phyloP scores from a whole-genome alignment of 2,888 invertebrate species.

The Suillia variegata region DNA sequence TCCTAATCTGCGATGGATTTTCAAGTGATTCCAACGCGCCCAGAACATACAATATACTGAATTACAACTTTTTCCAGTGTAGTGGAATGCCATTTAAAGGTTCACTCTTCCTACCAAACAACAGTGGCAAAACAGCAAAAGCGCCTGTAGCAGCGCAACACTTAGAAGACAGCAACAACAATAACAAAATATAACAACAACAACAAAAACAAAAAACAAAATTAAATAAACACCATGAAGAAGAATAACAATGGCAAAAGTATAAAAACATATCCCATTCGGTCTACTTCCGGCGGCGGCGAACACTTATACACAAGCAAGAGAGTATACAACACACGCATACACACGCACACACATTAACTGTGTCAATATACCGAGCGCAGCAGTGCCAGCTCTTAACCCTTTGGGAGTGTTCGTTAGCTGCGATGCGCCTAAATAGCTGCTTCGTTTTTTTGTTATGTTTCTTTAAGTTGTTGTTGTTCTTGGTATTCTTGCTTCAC shows the following conservation, averaged over 20 bases:
- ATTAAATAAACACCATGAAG: neutral
- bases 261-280: neutral
- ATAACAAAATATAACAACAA: neutral
- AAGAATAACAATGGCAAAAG: neutral
- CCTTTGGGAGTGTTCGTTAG: neutral
- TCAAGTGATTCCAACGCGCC: no score
- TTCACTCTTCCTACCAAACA: no score
- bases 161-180: neutral
- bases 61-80: no score
- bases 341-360: neutral
- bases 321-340: neutral
- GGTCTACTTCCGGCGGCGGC: neutral
- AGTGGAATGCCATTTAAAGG: no score
- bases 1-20: no score
- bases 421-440: neutral
- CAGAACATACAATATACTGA: no score
- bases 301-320: neutral
- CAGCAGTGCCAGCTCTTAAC: neutral
- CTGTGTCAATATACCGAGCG: slow-evolving; percentile 1
- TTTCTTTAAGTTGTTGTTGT: neutral
- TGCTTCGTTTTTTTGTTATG: neutral
- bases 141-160: neutral
- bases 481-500: neutral
- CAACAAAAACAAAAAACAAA: neutral
- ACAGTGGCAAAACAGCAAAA: neutral